Base-by-base conservation (phyloP, 2,113 vertebrate species). In the Paramormyrops kingsleyae region DNA sequence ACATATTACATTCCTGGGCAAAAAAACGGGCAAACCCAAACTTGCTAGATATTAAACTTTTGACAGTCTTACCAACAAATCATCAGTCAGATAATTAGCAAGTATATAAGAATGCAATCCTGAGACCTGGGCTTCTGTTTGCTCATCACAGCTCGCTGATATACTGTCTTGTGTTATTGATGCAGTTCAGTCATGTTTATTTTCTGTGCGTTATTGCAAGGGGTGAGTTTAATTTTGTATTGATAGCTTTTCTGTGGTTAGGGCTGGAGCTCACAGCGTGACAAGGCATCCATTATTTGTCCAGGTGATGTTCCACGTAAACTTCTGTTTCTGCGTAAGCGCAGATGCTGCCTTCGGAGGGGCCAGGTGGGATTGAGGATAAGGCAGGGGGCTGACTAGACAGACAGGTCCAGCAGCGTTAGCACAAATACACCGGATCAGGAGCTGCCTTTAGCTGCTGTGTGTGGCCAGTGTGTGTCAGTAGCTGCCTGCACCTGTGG, bases 241-340 rank as follows among this genome's bases (percentile, higher is more conserved):
- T 42, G 35, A 39, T 77, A 39, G 35, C 15, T 39, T 49, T 49
- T 49, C n/a, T 85, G 19, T 85, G 83, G 1, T 80, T 80, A 80
- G 17, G 74, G 35, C 35, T 2, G 15, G 15, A 19, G 39, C 42
- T 24, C 24, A 12, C 39, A 0, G 83, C 0, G 9, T 85, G 15
- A 5, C 39, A 10, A n/a, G 39, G 46, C 17, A 7, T 74, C 47
- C 53, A 39, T 13, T 89, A 39, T 91, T 46, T 90, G 56, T 87
- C 21, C 88, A 88, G 90, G 66, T 52, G 74, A 44, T 70, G 21
- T 90, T 77, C 83, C 83, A 49, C 21, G 44, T 47, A 13, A 87
- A 53, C 49, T 91, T 88, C 90, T 84, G 24, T 49, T 86, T 62
- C 87, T 92, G 70, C 62, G 80, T 90, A 50, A 86, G 89, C 83